Conservation (phyloP, 2,797 vertebrate species). For the Pachyuromys duprasi region DNA sequence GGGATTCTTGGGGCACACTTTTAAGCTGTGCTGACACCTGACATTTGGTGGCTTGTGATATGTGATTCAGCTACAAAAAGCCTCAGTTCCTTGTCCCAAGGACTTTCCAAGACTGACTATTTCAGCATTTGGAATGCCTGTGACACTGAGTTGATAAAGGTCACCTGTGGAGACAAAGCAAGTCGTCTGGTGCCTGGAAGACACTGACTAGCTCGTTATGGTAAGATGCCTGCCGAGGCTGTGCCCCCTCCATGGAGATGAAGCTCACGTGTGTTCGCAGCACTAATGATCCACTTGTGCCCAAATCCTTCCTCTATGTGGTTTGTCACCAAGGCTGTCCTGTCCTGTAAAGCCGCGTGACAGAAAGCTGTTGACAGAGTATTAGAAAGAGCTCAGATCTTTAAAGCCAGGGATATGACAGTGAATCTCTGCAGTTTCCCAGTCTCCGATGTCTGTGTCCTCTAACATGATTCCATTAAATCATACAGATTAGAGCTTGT, state of each 20-base stretch:
- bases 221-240: conserved; percentile 59
- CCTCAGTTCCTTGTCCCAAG: background rate
- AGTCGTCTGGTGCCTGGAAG: conserved; percentile 70
- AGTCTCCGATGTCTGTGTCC: conserved; percentile 62
- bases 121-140: conserved; percentile 28
- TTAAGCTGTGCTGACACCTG: background rate
- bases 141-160: conserved; percentile 72
- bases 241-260: conserved; percentile 57
- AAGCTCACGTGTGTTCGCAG: conserved; percentile 59
- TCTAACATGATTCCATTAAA: conserved; percentile 79
- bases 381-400: conserved; percentile 81
- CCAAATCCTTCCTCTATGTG: conserved; percentile 63
- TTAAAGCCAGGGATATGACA: conserved; percentile 77
- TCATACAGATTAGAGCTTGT: conserved; percentile 81
- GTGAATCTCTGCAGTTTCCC: conserved; percentile 70
- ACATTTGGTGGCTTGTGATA: background rate
- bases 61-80: conserved; percentile 8
- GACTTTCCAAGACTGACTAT: background rate
- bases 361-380: conserved; percentile 86
- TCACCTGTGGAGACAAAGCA: conserved; percentile 61
- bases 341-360: conserved; percentile 79
- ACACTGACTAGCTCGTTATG: conserved; percentile 74
- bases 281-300: conserved; percentile 77
- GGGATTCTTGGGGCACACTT: background rate
- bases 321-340: conserved; percentile 79